These are phyloP conservation scores for Galeopterus variegatus DNA, from an alignment of 2,113 vertebrate genomes.

Conservation along the genomic window DNA sequence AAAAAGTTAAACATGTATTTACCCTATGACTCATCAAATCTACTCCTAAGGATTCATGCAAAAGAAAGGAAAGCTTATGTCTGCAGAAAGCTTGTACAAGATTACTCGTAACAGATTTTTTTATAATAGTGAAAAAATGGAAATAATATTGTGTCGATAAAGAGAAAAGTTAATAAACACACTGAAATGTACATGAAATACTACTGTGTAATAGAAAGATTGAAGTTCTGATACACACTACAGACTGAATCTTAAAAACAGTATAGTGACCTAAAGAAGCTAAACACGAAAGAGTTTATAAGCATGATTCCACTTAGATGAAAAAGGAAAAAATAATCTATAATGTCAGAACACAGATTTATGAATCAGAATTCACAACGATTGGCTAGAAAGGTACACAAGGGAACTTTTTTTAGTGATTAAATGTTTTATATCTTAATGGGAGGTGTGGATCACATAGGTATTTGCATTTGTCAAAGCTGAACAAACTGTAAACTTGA, in stretches of 20 bases:
- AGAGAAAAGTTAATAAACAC: constrained; percentile 44
- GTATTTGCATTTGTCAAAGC: constrained; percentile 5
- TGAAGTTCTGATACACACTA: background rate
- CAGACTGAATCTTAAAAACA: background rate
- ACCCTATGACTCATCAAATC: background rate
- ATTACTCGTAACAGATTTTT: background rate
- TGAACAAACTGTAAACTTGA: background rate
- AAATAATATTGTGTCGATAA: background rate
- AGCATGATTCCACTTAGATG: background rate
- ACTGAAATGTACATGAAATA: background rate
- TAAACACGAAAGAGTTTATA: background rate
- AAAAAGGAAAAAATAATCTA: background rate
- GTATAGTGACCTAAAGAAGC: background rate
- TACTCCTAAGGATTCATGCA: background rate
- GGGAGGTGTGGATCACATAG: background rate
- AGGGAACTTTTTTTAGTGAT: background rate
- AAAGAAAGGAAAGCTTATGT: background rate
- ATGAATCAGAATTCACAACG: background rate
- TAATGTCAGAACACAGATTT: background rate
- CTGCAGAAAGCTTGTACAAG: background rate
- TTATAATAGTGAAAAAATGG: background rate
- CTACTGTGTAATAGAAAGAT: background rate
- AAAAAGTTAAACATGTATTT: background rate
- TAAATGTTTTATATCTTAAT: background rate
- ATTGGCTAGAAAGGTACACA: background rate